Conservation (phyloP, 1,140 invertebrate species). For the Anthonomus grandis region DNA sequence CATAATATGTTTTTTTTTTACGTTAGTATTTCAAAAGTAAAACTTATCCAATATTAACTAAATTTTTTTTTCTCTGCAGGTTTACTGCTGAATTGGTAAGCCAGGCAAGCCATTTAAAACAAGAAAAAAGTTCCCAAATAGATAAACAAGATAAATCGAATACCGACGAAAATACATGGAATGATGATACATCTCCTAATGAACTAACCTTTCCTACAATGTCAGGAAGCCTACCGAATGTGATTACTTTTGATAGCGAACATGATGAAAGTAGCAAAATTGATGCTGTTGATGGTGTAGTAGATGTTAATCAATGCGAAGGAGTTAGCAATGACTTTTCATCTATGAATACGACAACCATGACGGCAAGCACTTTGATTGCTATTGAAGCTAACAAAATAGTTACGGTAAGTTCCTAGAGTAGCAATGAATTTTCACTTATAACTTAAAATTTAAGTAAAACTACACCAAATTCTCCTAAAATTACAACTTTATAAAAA, state of each 20-base stretch:
- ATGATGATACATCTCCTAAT: conserved; percentile 66
- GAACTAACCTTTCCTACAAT: conserved; percentile 76
- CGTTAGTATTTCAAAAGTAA: background rate
- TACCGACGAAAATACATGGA: conserved; percentile 61
- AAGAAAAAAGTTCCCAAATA: conserved; percentile 34
- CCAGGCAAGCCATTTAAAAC: conserved; percentile 52
- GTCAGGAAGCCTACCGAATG: conserved; percentile 67
- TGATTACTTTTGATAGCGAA: conserved; percentile 66
- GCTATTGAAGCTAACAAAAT: conserved; percentile 70
- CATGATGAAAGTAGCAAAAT: conserved; percentile 47
- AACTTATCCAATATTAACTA: background rate
- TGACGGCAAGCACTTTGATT: conserved; percentile 67
- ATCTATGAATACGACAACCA: conserved; percentile 45
- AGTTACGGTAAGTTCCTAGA: conserved; percentile 51
- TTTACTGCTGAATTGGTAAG: conserved; percentile 62
- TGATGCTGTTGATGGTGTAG: conserved; percentile 32
- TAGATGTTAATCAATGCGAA: conserved; percentile 25
- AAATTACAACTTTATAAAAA: too few relatives aligned
- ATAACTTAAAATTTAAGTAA: too few relatives aligned
- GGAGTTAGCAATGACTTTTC: conserved; percentile 42
- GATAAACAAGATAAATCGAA: conserved; percentile 34
- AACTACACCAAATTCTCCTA: too few relatives aligned
- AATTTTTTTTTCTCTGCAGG: conserved; percentile 32
- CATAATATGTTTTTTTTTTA: background rate
- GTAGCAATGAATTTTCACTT: too few relatives aligned